Evolutionary conservation across 64 coral and sea anemone species (phyloP).

Genomic region (Stichodactyla mertensii): DNA sequence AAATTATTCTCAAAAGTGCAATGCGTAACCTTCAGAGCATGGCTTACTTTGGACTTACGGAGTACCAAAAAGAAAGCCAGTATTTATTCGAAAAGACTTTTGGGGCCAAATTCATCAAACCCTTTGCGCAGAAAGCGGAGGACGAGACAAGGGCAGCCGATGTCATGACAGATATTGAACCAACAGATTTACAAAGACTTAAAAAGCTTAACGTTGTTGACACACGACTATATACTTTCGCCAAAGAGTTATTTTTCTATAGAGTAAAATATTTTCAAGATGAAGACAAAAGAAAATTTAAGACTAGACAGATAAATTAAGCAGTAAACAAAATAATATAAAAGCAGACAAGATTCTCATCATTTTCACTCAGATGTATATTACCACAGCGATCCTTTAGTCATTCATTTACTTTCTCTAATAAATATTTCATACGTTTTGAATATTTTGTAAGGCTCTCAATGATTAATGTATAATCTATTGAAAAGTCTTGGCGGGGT

Average conservation of each 20-base stretch:
- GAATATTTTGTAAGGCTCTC: neutral
- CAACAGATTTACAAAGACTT: conserved; percentile 13
- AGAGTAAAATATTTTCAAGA: conserved; percentile 59
- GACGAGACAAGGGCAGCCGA: conserved; percentile 37
- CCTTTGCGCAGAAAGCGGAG: conserved; percentile 49
- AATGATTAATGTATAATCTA: neutral
- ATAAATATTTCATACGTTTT: neutral
- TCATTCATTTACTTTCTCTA: neutral
- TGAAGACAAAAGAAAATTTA: neutral
- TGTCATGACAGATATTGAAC: neutral
- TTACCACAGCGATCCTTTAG: neutral
- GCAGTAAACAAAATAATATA: neutral
- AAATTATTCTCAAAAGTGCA: conserved; percentile 75
- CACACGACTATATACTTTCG: conserved; percentile 48
- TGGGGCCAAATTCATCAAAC: conserved; percentile 63
- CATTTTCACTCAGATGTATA: neutral
- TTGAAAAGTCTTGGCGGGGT: neutral
- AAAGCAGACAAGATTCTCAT: neutral
- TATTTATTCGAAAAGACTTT: conserved; percentile 97
- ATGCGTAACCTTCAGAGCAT: conserved; percentile 73
- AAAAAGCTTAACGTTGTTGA: conserved; percentile 47
- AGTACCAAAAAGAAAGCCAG: conserved; percentile 90
- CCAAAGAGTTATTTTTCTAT: conserved; percentile 62
- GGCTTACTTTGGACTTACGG: conserved; percentile 93
- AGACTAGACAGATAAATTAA: neutral